These are phyloP conservation scores for Epinotia demarniana DNA, from an alignment of 2,888 invertebrate species.

Conservation along the genomic window DNA sequence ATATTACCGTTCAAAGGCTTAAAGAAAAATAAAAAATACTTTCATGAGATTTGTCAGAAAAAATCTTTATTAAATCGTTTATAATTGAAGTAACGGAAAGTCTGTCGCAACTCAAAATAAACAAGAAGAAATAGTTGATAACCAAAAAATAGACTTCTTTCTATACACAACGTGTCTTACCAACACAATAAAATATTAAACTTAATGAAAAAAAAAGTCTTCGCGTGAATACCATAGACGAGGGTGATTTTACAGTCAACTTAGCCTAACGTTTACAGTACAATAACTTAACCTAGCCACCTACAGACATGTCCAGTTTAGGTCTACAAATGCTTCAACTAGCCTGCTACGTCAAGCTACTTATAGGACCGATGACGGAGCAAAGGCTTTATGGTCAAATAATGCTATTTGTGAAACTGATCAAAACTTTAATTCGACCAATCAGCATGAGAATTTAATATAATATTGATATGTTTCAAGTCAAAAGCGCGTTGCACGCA, in stretches of 20 bases:
- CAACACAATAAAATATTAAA: conserved; percentile 52
- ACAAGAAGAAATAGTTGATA: conserved; percentile 71
- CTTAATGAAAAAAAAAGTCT: conserved; percentile 55
- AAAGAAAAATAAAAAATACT: conserved; percentile 36
- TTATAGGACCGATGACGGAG: conserved; percentile 50
- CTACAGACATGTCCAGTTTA: conserved; percentile 71
- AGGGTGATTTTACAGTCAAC: conserved; percentile 64
- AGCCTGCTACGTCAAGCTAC: conserved; percentile 82
- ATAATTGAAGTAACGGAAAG: conserved; percentile 75
- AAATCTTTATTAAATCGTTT: conserved; percentile 76
- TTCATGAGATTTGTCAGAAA: conserved; percentile 49
- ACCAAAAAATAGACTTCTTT: conserved; percentile 75
- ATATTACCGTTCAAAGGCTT: background rate
- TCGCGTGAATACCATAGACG: conserved; percentile 56
- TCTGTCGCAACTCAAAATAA: conserved; percentile 75
- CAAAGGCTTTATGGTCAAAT: conserved; percentile 10
- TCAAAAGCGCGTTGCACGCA: conserved; percentile 18
- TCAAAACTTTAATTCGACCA: background rate
- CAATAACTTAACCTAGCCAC: conserved; percentile 60
- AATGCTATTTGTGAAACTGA: conserved; percentile 9
- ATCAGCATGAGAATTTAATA: background rate
- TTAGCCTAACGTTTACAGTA: conserved; percentile 59
- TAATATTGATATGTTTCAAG: conserved; percentile 37
- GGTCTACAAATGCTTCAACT: conserved; percentile 82
- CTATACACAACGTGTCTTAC: conserved; percentile 71